Evolutionary conservation across 2,888 invertebrate genomes (phyloP).

Genomic region (Panzeria rudis): DNA sequence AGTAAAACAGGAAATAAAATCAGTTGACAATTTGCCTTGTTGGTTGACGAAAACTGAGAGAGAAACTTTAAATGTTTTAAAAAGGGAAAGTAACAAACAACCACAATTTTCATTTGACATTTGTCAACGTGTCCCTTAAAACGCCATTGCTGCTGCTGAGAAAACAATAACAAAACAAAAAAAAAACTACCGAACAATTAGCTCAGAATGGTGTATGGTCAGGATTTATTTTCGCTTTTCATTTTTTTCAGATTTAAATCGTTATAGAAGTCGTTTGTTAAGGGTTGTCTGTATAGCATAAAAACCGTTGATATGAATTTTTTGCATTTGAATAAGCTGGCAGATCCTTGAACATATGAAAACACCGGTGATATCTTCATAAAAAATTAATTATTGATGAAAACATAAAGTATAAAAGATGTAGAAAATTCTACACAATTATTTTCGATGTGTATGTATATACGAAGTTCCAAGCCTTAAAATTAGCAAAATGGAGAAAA

Average conservation of each 20-base stretch:
- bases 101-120: constrained; percentile 58
- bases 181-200: constrained; percentile 55
- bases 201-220: constrained; percentile 55
- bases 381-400: no score
- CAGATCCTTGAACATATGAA: constrained; percentile 15
- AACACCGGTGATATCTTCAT: neutral
- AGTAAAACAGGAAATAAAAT: constrained; percentile 77
- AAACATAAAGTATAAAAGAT: no score
- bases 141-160: constrained; percentile 73
- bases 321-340: neutral
- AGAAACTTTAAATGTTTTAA: neutral
- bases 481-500: no score
- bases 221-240: constrained; percentile 42
- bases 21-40: constrained; percentile 77
- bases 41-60: constrained; percentile 40
- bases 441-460: no score
- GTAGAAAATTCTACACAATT: no score
- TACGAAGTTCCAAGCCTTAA: no score
- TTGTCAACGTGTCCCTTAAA: constrained; percentile 49
- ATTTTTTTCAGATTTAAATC: constrained; percentile 21
- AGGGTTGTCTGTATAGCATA: constrained; percentile 24
- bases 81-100: constrained; percentile 67
- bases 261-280: constrained; percentile 31
- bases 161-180: constrained; percentile 24
- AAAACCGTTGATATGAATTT: constrained; percentile 43